Evolutionary conservation across 1,140 invertebrate genomes (phyloP), one percentile per base, ranked within the genome.

Genomic region (Babylonia areolata): DNA sequence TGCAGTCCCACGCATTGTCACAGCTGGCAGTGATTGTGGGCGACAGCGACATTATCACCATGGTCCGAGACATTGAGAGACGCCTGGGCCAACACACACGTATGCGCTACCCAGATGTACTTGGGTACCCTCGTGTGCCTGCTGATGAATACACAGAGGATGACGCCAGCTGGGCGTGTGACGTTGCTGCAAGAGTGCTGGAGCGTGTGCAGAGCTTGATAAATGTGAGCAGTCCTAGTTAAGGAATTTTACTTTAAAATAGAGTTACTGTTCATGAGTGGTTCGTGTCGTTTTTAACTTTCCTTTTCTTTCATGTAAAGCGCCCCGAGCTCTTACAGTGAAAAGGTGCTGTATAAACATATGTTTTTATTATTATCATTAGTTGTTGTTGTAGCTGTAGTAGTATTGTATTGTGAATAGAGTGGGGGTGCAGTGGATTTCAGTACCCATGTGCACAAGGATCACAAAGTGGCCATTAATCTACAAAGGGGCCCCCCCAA

Each of bases 41-140:
- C 23, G 64, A 86, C 81, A 15, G 37, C 11, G 51, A 73, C 12
- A 28, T 88, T 9, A 73, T 31, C 9, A 5, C 12, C 31, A 78
- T 85, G 42, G 86, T 84, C 1, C 11, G 15, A 20, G 6, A 28
- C 15, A 69, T 88, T 3, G 83, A 87, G 64, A 35, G 0, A 28
- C 42, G 81, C 23, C 35, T 86, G 3, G 83, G 85, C 2, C 40
- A 51, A 37, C 81, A 87, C 84, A 84, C 58, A 20, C 83, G 84
- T 2, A 87, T 87, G 86, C 69, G 88, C 20, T 88, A 88, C 69
- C 88, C 88, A 0, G 86, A 88, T 54, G 78, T 79, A 0, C 64
- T 88, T 33, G n/a, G 39, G 31, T 73, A 81, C 46, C 79, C 71
- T 15, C 42, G 75, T 23, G 85, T 82, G 35, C 88, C 88, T 12